Conservation (phyloP, 2,113 vertebrate genomes). For the Triplophysa rosa region DNA sequence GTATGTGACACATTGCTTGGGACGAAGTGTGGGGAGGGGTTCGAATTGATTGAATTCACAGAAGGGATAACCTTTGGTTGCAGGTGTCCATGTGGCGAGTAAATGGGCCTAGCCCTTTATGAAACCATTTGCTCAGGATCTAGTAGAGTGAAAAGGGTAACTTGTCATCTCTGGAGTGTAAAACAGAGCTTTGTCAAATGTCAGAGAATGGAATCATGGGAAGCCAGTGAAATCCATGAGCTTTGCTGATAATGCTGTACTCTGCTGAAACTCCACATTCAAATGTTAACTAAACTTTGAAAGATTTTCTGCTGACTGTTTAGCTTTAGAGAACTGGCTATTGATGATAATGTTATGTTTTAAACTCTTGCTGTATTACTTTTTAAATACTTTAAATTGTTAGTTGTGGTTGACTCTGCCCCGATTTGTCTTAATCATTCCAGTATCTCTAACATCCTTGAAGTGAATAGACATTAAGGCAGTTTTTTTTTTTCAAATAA, state of each 20-base stretch:
- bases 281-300: not conserved
- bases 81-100: not conserved
- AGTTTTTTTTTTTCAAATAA: too few relatives aligned
- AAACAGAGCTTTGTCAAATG: conserved; percentile 54
- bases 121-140: conserved; percentile 44
- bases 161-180: conserved; percentile 43
- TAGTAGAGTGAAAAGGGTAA: conserved; percentile 39
- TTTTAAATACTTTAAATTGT: too few relatives aligned
- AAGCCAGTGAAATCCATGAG: conserved; percentile 20
- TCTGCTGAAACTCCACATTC: not conserved
- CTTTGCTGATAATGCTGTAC: conserved; percentile 14
- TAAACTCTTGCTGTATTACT: too few relatives aligned
- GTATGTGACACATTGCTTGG: not conserved
- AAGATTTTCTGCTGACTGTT: too few relatives aligned
- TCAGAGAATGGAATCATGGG: conserved; percentile 36
- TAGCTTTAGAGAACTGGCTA: too few relatives aligned
- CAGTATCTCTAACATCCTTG: too few relatives aligned
- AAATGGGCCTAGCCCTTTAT: conserved; percentile 18
- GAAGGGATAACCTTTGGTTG: conserved; percentile 25
- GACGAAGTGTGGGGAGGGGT: not conserved
- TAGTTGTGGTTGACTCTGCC: too few relatives aligned
- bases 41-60: conserved; percentile 1
- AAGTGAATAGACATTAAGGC: too few relatives aligned
- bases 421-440: too few relatives aligned
- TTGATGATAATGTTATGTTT: too few relatives aligned